Percentiles rank a stretch among this genome's conserved stretches.
Evolutionary conservation across 1,140 invertebrate genomes (phyloP).

Genomic region (Drosophila auraria): DNA sequence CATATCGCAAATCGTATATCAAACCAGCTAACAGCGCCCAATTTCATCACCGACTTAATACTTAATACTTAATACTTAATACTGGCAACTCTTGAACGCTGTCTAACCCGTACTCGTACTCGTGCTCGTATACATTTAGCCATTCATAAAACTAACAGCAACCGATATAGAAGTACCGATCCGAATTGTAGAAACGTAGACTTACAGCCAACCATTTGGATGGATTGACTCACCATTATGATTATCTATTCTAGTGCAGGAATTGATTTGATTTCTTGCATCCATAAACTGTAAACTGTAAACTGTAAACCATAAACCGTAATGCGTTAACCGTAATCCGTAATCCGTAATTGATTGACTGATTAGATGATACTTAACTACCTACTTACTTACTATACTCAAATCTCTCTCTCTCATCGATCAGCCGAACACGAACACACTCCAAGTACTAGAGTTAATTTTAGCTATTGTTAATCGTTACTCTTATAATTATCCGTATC

Average conservation of each 20-base stretch:
- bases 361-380: constrained; percentile 55
- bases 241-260: constrained; percentile 41
- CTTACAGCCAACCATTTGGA: constrained; percentile 24
- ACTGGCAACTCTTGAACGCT: constrained; percentile 26
- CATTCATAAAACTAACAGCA: constrained; percentile 54
- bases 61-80: not conserved
- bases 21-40: constrained; percentile 47
- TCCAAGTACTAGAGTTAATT: constrained; percentile 52
- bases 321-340: constrained; percentile 31
- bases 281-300: constrained; percentile 29
- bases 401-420: constrained; percentile 46
- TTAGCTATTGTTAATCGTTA: constrained; percentile 54
- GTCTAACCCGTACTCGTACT: constrained; percentile 22
- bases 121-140: constrained; percentile 17
- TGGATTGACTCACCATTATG: constrained; percentile 10
- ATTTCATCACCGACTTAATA: constrained; percentile 22
- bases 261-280: constrained; percentile 49
- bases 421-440: constrained; percentile 44
- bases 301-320: constrained; percentile 11
- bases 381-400: constrained; percentile 9
- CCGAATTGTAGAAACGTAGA: constrained; percentile 42
- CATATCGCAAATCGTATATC: constrained; percentile 62
- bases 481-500: constrained; percentile 35
- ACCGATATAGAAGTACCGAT: constrained; percentile 44
- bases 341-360: constrained; percentile 62